Evolutionary conservation across 1,140 invertebrate genomes (phyloP), one percentile per base, ranked within the genome.

Genomic region (Bombus consobrinus): DNA sequence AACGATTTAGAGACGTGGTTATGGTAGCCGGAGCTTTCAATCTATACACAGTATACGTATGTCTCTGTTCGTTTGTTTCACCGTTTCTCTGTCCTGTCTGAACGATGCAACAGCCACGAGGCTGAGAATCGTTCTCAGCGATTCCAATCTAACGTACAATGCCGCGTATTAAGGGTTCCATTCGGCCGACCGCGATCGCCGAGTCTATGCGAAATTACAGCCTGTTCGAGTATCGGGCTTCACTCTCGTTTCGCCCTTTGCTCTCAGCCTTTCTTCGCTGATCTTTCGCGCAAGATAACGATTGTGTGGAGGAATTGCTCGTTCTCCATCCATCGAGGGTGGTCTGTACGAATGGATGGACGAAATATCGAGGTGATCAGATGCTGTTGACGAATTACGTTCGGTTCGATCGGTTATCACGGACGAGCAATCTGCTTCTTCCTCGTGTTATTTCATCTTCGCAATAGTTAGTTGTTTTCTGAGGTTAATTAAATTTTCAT

Each of bases 101-200:
- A 34, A 69, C 59, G 68, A 74, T 25, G 66, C 83, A 47, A 62
- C 83, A 59, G 66, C 66, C 69, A 62, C 77, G 28, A 62, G 34
- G 47, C 47, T 76, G 75, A 73, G 74, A 53, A 89, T 89, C 77
- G 64, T 66, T 64, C 64, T 43, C 78, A 80, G 57, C 88, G 89
- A 90, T 90, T 90, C 76, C 89, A 90, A 90, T 90, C 89, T 90
- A 90, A 88, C 89, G 73, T 90, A 90, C 89, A 90, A 90, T 90
- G 82, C 88, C 78, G 75, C 78, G 82, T 90, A 90, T 90, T 90
- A 90, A 90, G 75, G 71, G 74, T 87, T 90, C 88, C 75, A 81
- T 90, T 89, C 62, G 86, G 25, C 18, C 28, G 77, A 41, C 28
- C 75, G 34, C 76, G 66, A 84, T 71, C 76, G n/a, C 6, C 18